Evolutionary conservation across 2,797 vertebrate genomes (phyloP).

Genomic region (Melanotaenia boesemani): DNA sequence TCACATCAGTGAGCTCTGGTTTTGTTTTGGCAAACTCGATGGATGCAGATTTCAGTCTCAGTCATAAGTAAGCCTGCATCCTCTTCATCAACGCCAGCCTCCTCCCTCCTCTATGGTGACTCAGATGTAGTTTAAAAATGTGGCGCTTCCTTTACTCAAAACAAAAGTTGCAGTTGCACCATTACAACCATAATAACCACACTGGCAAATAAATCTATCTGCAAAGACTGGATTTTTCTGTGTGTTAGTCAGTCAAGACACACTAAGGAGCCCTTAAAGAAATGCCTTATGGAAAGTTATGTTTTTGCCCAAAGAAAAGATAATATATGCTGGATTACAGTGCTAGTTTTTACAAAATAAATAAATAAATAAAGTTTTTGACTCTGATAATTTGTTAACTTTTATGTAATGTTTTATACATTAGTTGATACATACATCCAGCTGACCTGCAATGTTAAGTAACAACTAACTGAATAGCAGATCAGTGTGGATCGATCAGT

Average conservation of each 20-base stretch:
- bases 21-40: not conserved
- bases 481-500: not conserved
- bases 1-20: not conserved
- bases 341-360: no score
- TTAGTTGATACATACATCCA: not conserved
- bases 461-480: not conserved
- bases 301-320: not conserved
- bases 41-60: not conserved
- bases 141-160: constrained; percentile 2
- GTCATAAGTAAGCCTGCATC: not conserved
- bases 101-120: constrained; percentile 1
- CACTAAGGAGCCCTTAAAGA: not conserved
- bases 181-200: not conserved
- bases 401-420: not conserved
- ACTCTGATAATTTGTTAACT: not conserved
- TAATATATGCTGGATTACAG: not conserved
- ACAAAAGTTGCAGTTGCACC: not conserved
- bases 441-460: not conserved
- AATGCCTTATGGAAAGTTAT: not conserved
- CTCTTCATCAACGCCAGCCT: not conserved
- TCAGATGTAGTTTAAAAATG: not conserved
- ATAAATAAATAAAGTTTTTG: not conserved
- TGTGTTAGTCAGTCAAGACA: not conserved
- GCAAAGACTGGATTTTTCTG: not conserved
- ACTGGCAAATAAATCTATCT: constrained; percentile 1